A percentile compares a stretch with the other conserved stretches of the same genome.
Conservation (phyloP, 2,797 vertebrate species). For the Gastrophryne carolinensis region DNA sequence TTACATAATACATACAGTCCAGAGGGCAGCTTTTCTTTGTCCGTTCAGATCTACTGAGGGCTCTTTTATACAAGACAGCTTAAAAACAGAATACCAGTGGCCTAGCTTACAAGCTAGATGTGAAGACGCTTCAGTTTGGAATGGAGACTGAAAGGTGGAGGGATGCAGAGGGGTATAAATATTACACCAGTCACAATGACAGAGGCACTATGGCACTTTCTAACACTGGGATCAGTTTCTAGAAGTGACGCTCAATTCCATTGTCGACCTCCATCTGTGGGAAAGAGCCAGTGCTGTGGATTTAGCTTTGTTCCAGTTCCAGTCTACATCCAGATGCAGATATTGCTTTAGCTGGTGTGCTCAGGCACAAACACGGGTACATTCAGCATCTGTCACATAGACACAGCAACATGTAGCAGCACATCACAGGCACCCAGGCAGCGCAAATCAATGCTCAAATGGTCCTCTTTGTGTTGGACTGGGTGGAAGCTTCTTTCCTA, state of each 20-base stretch:
- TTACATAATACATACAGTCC: slow-evolving; percentile 73
- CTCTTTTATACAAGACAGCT: slow-evolving; percentile 56
- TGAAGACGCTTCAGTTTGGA: slow-evolving; percentile 55
- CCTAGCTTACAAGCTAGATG: slow-evolving; percentile 54
- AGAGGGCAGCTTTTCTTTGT: slow-evolving; percentile 53
- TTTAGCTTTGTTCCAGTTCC: slow-evolving; percentile 53
- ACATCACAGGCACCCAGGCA: slow-evolving; percentile 65
- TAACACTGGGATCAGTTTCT: background rate
- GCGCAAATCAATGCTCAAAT: slow-evolving; percentile 71
- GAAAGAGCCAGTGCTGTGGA: background rate
- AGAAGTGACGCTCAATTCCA: no score
- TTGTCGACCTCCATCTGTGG: background rate
- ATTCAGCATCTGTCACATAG: slow-evolving; percentile 78
- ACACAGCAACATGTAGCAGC: slow-evolving; percentile 83
- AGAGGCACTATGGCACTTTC: slow-evolving; percentile 46
- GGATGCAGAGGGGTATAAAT: slow-evolving; percentile 53
- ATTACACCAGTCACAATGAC: slow-evolving; percentile 48
- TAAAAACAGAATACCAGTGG: slow-evolving; percentile 61
- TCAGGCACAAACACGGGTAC: slow-evolving; percentile 73
- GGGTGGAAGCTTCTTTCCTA: slow-evolving; percentile 88
- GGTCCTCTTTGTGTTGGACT: slow-evolving; percentile 83
- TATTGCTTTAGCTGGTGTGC: slow-evolving; percentile 70
- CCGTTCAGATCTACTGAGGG: slow-evolving; percentile 59
- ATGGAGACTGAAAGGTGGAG: slow-evolving; percentile 56
- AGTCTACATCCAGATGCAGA: slow-evolving; percentile 47